phyloP scores from a whole-genome alignment of 53 echinoderm and acorn worm genomes.

The Antedon mediterranea region DNA sequence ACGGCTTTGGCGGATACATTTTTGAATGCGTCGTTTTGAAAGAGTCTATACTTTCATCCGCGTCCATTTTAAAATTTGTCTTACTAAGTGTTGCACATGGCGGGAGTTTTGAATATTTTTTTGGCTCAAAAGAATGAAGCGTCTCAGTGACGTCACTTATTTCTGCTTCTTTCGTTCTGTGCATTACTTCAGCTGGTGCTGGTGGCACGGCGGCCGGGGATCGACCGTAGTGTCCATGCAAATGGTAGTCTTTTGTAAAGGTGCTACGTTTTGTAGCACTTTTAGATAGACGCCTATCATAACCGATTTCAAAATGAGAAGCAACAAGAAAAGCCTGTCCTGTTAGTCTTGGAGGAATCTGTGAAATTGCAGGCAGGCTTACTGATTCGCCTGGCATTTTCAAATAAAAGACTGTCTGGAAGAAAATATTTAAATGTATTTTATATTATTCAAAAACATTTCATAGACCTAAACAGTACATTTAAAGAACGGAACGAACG shows the following conservation, averaged over 20 bases:
- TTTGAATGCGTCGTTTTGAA: slow-evolving; percentile 80
- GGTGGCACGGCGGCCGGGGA: slow-evolving; percentile 55
- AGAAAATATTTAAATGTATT: too few species aligned
- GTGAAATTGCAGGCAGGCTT: slow-evolving; percentile 27
- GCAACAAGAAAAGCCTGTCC: slow-evolving; percentile 66
- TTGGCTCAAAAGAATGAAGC: slow-evolving; percentile 50
- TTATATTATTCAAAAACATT: too few species aligned
- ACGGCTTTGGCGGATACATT: slow-evolving; percentile 33
- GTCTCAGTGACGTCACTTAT: slow-evolving; percentile 54
- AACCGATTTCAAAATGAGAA: slow-evolving; percentile 72
- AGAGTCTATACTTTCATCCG: slow-evolving; percentile 66
- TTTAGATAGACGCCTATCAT: slow-evolving; percentile 55
- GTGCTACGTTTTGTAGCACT: slow-evolving; percentile 80
- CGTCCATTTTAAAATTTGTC: slow-evolving; percentile 96
- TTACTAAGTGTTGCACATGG: slow-evolving; percentile 69
- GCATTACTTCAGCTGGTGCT: slow-evolving; percentile 84
- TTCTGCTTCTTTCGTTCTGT: slow-evolving; percentile 29
- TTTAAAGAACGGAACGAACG: too few species aligned
- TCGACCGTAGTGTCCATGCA: slow-evolving; percentile 46
- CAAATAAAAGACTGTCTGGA: too few species aligned
- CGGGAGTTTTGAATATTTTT: slow-evolving; percentile 39
- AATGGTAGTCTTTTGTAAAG: slow-evolving; percentile 74
- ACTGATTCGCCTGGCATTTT: slow-evolving; percentile 29
- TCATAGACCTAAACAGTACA: too few species aligned
- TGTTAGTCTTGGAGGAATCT: slow-evolving; percentile 40